A percentile compares a stretch with the other conserved stretches of the same genome.
Conservation (phyloP, 2,113 vertebrate species). For the Mobula hypostoma region DNA sequence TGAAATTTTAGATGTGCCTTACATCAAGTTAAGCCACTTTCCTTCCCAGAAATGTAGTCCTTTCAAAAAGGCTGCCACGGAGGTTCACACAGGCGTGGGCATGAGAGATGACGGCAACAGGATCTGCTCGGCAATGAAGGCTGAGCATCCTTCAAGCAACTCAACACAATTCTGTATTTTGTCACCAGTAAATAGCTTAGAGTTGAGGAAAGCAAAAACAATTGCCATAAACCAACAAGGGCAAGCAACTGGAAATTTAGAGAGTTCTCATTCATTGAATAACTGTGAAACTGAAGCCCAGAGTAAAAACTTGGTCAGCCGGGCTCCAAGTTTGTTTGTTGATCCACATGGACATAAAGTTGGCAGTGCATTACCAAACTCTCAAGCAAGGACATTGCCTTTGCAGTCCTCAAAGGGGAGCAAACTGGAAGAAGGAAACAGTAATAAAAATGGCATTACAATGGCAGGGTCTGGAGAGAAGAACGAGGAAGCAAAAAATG, state of each 20-base stretch:
- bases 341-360: constrained; percentile 61
- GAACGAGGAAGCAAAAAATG: constrained; percentile 77
- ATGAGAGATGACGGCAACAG: constrained; percentile 60
- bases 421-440: constrained; percentile 58
- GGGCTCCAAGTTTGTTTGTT: constrained; percentile 53
- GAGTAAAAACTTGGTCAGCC: constrained; percentile 62
- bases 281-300: constrained; percentile 65
- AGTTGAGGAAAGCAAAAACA: constrained; percentile 71
- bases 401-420: constrained; percentile 47
- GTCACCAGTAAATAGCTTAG: constrained; percentile 82
- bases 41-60: constrained; percentile 53
- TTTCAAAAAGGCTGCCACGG: constrained; percentile 68
- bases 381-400: constrained; percentile 64
- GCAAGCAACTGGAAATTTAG: constrained; percentile 57
- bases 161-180: constrained; percentile 73
- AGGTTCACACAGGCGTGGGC: constrained; percentile 64
- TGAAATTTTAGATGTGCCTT: constrained; percentile 97
- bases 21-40: constrained; percentile 89
- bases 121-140: constrained; percentile 53
- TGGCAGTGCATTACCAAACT: constrained; percentile 55
- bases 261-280: constrained; percentile 55
- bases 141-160: constrained; percentile 56
- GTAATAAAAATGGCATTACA: constrained; percentile 55
- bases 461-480: constrained; percentile 58
- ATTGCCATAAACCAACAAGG: constrained; percentile 69